A percentile compares a stretch with the other conserved stretches of the same genome.
Evolutionary conservation across 2,888 invertebrate species (phyloP).

Genomic region (Dysmachus trigonus): DNA sequence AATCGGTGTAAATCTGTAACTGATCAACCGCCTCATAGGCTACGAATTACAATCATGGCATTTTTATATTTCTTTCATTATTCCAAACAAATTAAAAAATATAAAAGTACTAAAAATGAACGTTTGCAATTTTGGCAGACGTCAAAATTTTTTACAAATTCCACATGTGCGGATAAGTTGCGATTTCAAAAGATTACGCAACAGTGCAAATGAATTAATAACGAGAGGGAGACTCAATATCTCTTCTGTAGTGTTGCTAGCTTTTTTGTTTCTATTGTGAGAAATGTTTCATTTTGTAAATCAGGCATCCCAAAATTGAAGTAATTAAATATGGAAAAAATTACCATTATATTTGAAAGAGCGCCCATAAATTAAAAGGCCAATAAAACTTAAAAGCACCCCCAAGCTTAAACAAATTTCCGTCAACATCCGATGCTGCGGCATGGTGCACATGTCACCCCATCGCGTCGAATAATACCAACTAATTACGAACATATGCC

Average conservation of each 20-base stretch:
- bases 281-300: background rate
- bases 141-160: no score
- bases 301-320: background rate
- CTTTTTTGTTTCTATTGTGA: background rate
- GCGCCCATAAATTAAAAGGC: background rate
- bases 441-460: background rate
- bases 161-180: background rate
- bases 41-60: no score
- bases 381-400: background rate
- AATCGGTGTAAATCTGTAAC: no score
- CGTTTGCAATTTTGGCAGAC: no score
- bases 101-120: no score
- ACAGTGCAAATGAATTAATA: background rate
- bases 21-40: no score
- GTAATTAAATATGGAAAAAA: background rate
- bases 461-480: background rate
- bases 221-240: background rate
- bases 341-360: background rate
- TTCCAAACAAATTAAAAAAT: no score
- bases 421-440: background rate
- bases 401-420: background rate
- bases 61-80: no score
- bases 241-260: background rate
- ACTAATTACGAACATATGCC: slow-evolving; percentile 17
- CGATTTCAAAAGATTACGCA: background rate